These are phyloP conservation scores for Drosophila antonietae DNA, from an alignment of 2,888 invertebrate species.

Conservation along the genomic window DNA sequence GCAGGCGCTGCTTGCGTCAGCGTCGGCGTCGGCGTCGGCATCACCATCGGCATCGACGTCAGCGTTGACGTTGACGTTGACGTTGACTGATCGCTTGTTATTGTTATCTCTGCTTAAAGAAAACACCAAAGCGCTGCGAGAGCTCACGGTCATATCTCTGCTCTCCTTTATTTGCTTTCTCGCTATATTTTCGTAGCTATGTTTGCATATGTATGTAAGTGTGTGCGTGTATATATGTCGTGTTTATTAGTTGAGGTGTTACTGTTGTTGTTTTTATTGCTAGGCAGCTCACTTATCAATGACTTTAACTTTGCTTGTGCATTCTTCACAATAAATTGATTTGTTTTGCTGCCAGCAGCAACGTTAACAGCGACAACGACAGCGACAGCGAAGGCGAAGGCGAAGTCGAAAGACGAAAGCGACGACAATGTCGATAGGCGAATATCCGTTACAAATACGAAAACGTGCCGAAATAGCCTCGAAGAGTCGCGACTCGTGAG, in stretches of 20 bases:
- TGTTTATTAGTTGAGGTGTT: slow-evolving; percentile 25
- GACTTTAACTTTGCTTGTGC: slow-evolving; percentile 50
- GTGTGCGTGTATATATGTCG: neutral
- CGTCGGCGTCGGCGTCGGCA: neutral
- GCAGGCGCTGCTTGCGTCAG: slow-evolving; percentile 17
- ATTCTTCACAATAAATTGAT: slow-evolving; percentile 64
- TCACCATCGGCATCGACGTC: slow-evolving; percentile 20
- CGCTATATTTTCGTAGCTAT: slow-evolving; percentile 9
- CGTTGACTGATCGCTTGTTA: slow-evolving; percentile 53
- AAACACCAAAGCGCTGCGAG: slow-evolving; percentile 19
- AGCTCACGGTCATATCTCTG: slow-evolving; percentile 35
- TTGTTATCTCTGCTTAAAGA: slow-evolving; percentile 53
- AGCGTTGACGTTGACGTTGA: slow-evolving; percentile 25
- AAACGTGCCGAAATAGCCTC: slow-evolving; percentile 28
- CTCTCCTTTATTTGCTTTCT: slow-evolving; percentile 20
- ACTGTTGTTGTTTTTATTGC: slow-evolving; percentile 9
- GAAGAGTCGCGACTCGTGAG: slow-evolving; percentile 27
- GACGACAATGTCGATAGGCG: slow-evolving; percentile 18
- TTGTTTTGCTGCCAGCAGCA: slow-evolving; percentile 55
- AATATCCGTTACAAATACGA: slow-evolving; percentile 40
- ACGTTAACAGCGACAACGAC: slow-evolving; percentile 3
- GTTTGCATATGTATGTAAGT: slow-evolving; percentile 22
- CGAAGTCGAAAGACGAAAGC: slow-evolving; percentile 3
- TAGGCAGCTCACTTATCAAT: slow-evolving; percentile 58
- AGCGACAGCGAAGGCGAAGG: slow-evolving; percentile 11